Evolutionary conservation across 2,888 invertebrate species (phyloP).

Genomic region (Pterostichus niger): DNA sequence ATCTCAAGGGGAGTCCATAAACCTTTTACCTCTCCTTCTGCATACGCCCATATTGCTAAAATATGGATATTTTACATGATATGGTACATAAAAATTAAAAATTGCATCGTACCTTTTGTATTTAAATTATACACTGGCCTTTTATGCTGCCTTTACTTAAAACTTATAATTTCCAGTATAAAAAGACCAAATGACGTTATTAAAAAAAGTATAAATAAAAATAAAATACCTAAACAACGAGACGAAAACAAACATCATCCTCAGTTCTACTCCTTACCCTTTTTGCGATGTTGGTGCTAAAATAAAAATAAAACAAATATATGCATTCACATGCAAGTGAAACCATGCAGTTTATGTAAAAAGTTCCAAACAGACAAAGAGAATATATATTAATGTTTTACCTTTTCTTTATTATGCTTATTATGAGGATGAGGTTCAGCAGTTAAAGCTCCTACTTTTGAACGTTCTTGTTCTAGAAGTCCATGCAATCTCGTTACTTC

Average conservation of each 20-base stretch:
- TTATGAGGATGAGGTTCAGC: constrained; percentile 79
- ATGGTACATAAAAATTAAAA: too few relatives aligned
- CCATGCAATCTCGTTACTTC: constrained; percentile 85
- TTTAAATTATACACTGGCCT: too few relatives aligned
- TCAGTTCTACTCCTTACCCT: constrained; percentile 37
- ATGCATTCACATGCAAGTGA: constrained; percentile 16
- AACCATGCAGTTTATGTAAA: constrained; percentile 2
- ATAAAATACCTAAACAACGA: constrained; percentile 48
- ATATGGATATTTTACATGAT: too few relatives aligned
- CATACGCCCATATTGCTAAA: too few relatives aligned
- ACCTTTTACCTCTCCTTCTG: too few relatives aligned
- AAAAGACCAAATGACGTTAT: neutral
- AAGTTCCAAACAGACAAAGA: neutral
- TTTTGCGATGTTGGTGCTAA: constrained; percentile 54
- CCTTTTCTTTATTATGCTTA: constrained; percentile 69
- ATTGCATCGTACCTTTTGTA: too few relatives aligned
- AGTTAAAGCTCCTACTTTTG: constrained; percentile 80
- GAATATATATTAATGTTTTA: constrained; percentile 41
- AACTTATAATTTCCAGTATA: too few relatives aligned
- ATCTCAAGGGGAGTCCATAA: too few relatives aligned
- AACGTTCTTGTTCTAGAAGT: constrained; percentile 87
- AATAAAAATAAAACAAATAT: constrained; percentile 25
- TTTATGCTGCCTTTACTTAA: too few relatives aligned
- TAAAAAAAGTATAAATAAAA: constrained; percentile 16
- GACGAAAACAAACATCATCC: constrained; percentile 22